These are phyloP conservation scores for Bos javanicus DNA, from an alignment of 2,113 vertebrate genomes.

Conservation along the genomic window DNA sequence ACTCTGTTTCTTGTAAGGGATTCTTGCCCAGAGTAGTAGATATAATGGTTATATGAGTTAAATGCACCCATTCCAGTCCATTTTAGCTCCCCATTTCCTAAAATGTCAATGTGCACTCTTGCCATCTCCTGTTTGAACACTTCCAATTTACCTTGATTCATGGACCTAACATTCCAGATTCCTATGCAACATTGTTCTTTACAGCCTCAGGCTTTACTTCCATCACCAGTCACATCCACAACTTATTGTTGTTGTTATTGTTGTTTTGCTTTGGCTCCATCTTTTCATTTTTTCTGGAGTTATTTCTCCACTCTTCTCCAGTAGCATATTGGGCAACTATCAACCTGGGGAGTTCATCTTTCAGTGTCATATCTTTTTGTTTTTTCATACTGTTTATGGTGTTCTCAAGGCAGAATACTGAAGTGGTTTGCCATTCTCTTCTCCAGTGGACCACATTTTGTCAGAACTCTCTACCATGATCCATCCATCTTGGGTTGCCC, in stretches of 20 bases:
- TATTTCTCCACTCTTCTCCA: neutral
- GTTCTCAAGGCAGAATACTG: neutral
- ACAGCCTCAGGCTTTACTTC: neutral
- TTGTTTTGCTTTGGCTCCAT: neutral
- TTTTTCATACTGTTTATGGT: neutral
- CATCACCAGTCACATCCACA: neutral
- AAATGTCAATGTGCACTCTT: neutral
- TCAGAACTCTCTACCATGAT: neutral
- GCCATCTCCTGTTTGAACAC: neutral
- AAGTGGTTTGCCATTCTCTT: neutral
- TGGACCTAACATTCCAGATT: neutral
- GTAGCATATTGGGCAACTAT: neutral
- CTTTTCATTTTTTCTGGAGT: neutral
- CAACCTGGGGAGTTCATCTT: neutral
- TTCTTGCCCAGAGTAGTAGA: neutral
- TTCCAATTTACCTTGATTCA: neutral
- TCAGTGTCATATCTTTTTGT: neutral
- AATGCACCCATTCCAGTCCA: neutral
- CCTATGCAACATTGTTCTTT: neutral
- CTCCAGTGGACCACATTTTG: neutral
- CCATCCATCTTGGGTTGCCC: neutral
- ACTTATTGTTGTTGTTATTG: neutral
- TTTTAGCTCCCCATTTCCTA: neutral
- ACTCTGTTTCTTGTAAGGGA: neutral
- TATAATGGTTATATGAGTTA: neutral